phyloP scores from a whole-genome alignment of 2,797 vertebrate species.

The Eulemur coronatus region DNA sequence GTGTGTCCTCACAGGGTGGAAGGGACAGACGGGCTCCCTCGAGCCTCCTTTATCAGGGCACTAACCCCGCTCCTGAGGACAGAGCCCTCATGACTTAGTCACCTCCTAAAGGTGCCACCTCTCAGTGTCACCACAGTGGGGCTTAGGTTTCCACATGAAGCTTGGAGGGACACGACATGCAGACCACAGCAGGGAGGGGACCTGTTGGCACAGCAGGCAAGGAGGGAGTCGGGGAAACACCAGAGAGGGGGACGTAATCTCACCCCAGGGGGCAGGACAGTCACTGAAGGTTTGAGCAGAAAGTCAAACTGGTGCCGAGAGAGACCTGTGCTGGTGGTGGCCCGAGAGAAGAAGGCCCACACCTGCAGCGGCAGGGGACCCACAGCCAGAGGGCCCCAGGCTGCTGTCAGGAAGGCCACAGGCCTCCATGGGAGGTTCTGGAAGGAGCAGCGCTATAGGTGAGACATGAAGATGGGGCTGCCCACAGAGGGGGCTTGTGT shows the following conservation, averaged over 20 bases:
- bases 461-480: rapidly evolving
- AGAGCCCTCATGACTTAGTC: background rate
- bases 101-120: background rate
- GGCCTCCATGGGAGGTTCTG: background rate
- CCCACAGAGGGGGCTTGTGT: rapidly evolving
- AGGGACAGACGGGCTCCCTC: background rate
- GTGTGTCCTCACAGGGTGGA: background rate
- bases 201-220: rapidly evolving
- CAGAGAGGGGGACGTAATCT: rapidly evolving
- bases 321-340: background rate
- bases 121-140: background rate
- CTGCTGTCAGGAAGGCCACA: background rate
- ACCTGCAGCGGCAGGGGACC: rapidly evolving
- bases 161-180: background rate
- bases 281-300: rapidly evolving
- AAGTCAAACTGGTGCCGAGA: rapidly evolving
- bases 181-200: background rate
- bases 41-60: background rate
- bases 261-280: rapidly evolving
- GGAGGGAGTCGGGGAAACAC: rapidly evolving
- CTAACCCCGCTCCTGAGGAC: background rate
- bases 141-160: background rate
- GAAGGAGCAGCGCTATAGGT: rapidly evolving
- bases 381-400: rapidly evolving
- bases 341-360: rapidly evolving